Conservation (phyloP, 1,140 invertebrate genomes). For the Aphidius gifuensis region DNA sequence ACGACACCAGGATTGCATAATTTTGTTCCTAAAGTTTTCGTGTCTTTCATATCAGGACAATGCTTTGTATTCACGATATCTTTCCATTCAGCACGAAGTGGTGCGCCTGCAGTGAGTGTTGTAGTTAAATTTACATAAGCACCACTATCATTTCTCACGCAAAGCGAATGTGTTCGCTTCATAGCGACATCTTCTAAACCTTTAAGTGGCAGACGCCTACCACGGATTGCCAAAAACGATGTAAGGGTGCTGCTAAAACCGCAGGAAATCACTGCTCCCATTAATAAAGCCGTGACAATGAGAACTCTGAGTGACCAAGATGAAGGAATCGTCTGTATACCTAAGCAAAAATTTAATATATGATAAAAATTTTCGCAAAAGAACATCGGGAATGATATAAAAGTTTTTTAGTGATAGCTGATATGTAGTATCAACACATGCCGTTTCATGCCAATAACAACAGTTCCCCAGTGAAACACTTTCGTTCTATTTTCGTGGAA, state of each 20-base stretch:
- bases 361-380: slow-evolving; percentile 11
- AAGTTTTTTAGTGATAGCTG: too few relatives aligned
- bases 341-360: slow-evolving; percentile 27
- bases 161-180: slow-evolving; percentile 34
- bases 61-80: slow-evolving; percentile 30
- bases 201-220: slow-evolving; percentile 27
- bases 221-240: slow-evolving; percentile 33
- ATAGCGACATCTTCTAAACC: slow-evolving; percentile 30
- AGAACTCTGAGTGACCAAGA: slow-evolving; percentile 33
- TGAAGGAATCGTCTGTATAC: slow-evolving; percentile 32
- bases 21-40: slow-evolving; percentile 1
- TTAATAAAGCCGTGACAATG: slow-evolving; percentile 30
- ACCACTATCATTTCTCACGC: slow-evolving; percentile 32
- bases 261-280: slow-evolving; percentile 34
- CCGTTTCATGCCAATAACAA: too few relatives aligned
- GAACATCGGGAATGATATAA: too few relatives aligned
- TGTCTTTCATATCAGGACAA: slow-evolving; percentile 33
- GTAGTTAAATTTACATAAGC: slow-evolving; percentile 28
- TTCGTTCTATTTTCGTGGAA: too few relatives aligned
- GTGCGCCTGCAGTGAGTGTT: neutral
- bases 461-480: too few relatives aligned
- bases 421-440: too few relatives aligned
- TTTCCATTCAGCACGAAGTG: slow-evolving; percentile 14
- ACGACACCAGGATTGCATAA: slow-evolving; percentile 31
- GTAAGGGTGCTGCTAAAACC: slow-evolving; percentile 36